Percentiles rank a stretch among this genome's conserved stretches.
phyloP scores from a whole-genome alignment of 1,140 invertebrate genomes.

The Manduca sexta region DNA sequence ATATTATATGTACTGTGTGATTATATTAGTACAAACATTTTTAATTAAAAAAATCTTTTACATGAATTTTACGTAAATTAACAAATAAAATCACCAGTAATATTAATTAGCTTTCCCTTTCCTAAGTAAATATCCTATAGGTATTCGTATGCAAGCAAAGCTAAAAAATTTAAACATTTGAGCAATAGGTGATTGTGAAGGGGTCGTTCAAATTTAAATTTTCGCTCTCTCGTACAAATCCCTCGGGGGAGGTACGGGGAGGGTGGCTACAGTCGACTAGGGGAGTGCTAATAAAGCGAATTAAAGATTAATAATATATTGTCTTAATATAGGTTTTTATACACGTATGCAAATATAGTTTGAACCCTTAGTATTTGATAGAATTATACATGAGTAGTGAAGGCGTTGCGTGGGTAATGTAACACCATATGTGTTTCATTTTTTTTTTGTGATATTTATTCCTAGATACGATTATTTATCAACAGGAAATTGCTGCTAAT shows the following conservation, averaged over 20 bases:
- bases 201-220: slow-evolving; percentile 71
- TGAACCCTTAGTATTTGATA: slow-evolving; percentile 35
- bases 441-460: no score
- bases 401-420: background rate
- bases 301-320: slow-evolving; percentile 73
- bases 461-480: no score
- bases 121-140: background rate
- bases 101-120: slow-evolving; percentile 1
- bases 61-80: no score
- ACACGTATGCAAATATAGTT: slow-evolving; percentile 56
- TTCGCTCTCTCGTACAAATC: slow-evolving; percentile 54
- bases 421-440: background rate
- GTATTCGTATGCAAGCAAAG: background rate
- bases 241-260: slow-evolving; percentile 40
- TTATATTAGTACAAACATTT: no score
- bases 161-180: slow-evolving; percentile 21
- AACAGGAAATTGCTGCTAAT: no score
- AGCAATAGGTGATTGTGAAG: slow-evolving; percentile 36
- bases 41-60: no score
- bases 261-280: slow-evolving; percentile 32
- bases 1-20: no score
- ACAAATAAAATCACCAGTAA: no score
- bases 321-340: slow-evolving; percentile 65
- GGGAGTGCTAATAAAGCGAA: slow-evolving; percentile 70
- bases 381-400: slow-evolving; percentile 13